Conservation (phyloP, 1,140 invertebrate species). For the Phymastichus coffea region DNA sequence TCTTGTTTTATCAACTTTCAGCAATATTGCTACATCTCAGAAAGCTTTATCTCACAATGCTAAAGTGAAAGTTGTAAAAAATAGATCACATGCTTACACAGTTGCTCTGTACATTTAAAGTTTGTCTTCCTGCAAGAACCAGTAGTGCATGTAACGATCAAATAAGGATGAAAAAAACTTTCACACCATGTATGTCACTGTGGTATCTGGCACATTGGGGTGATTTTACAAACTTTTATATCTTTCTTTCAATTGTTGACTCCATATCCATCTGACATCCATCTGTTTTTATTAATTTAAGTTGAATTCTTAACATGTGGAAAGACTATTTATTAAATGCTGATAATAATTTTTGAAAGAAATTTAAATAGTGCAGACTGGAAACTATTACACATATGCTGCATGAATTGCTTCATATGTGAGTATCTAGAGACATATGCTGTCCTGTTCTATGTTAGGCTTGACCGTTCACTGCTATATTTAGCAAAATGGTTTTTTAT, state of each 20-base stretch:
- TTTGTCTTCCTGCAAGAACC: constrained; percentile 20
- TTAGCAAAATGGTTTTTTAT: constrained; percentile 44
- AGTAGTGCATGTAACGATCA: constrained; percentile 9
- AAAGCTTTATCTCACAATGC: not conserved
- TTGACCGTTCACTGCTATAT: constrained; percentile 49
- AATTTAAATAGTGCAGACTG: too few species aligned
- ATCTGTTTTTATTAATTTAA: too few species aligned
- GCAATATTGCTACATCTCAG: not conserved
- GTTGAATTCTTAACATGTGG: too few species aligned
- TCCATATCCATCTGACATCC: too few species aligned
- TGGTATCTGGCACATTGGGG: not conserved
- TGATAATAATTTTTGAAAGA: too few species aligned
- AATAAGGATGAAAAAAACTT: constrained; percentile 44
- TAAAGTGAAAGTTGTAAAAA: constrained; percentile 21
- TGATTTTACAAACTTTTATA: not conserved
- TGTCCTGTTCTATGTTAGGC: constrained; percentile 33
- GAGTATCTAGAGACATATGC: constrained; percentile 28
- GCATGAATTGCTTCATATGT: not conserved
- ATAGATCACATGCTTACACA: not conserved
- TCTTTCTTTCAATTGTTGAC: not conserved
- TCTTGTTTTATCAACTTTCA: not conserved
- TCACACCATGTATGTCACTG: constrained; percentile 51
- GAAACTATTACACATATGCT: constrained; percentile 15
- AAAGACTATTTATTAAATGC: too few species aligned
- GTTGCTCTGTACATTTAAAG: constrained; percentile 8